Conservation (phyloP, 2,113 vertebrate species). For the Balaenoptera acutorostrata region DNA sequence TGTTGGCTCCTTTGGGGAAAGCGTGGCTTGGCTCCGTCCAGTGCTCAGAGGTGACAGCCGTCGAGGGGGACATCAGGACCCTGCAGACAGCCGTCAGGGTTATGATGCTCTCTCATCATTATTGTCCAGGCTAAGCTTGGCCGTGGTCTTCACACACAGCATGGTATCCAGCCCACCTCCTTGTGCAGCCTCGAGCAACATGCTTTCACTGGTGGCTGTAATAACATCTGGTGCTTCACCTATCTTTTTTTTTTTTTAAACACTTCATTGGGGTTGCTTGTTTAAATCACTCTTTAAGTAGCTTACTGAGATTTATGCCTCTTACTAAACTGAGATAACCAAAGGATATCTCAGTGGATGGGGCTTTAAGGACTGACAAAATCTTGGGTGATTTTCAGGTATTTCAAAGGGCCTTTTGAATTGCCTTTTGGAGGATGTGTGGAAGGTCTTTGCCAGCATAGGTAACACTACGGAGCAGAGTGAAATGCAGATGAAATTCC, state of each 20-base stretch:
- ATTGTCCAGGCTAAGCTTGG: not conserved
- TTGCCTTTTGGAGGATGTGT: not conserved
- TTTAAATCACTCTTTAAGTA: not conserved
- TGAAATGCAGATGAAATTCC: not conserved
- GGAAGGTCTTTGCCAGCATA: not conserved
- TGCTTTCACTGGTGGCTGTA: rapidly evolving
- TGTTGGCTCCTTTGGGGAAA: not conserved
- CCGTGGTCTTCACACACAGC: rapidly evolving
- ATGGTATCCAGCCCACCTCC: not conserved
- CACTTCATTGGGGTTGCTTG: not conserved
- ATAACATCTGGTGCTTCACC: not conserved
- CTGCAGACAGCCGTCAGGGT: too few relatives aligned
- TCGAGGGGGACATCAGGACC: too few relatives aligned
- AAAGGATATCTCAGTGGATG: not conserved
- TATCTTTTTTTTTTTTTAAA: too few relatives aligned
- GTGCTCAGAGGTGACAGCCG: too few relatives aligned
- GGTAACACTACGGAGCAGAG: rapidly evolving
- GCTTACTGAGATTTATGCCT: not conserved
- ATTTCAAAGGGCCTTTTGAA: not conserved
- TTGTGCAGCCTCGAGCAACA: not conserved
- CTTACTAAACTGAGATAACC: not conserved
- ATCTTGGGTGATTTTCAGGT: not conserved
- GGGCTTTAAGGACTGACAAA: not conserved
- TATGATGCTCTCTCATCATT: not conserved
- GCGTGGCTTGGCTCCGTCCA: not conserved